Base-by-base conservation (phyloP, 2,113 vertebrate genomes). In the Menidia beryllina region DNA sequence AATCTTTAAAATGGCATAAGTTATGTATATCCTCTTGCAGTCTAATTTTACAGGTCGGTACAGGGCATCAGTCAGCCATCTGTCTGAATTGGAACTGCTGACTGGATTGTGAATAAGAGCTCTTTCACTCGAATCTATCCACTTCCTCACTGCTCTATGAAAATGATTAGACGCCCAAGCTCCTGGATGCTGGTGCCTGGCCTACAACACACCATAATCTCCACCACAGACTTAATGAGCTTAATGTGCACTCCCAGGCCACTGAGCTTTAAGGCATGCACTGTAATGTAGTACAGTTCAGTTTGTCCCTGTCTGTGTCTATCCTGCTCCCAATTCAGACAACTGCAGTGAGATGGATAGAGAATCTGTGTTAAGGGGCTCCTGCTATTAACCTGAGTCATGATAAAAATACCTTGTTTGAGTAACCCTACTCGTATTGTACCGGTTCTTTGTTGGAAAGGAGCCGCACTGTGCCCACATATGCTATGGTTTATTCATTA, bases 231-330 rank as follows among this genome's bases (percentile, higher is more conserved):
- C 65, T 77, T 90, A 92, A 89, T 90, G 84, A 90, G 85, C 88
- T 93, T 92, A 92, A 86, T 87, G 87, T 79, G 88, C 83, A 91
- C 82, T 85, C 90, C 62, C 67, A 74, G 88, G 84, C 74, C 69
- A 84, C 82, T 69, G 66, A 79, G 88, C 76, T 89, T 77, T 85
- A 70, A 82, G 60, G 19, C 61, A 63, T 69, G 49, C 57, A 30
- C 57, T 74, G 75, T 49, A 56, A 58, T 52, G 54, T 60, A 51
- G 55, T 49, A 41, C 34, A 54, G 36, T 43, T 52, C 49, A 64
- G 59, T 79, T 48, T 77, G 41, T 43, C 15, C 69, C 21, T 75
- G 54, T 74, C 38, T 56, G 30, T 55, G 19, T 20, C 47, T 41
- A 53, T 47, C 23, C 41, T 53, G 43, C 21, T 58, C 41, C 25